A percentile compares a stretch with the other conserved stretches of the same genome.
Evolutionary conservation across 2,888 invertebrate species (phyloP).

Genomic region (Drosophila glabriapex): DNA sequence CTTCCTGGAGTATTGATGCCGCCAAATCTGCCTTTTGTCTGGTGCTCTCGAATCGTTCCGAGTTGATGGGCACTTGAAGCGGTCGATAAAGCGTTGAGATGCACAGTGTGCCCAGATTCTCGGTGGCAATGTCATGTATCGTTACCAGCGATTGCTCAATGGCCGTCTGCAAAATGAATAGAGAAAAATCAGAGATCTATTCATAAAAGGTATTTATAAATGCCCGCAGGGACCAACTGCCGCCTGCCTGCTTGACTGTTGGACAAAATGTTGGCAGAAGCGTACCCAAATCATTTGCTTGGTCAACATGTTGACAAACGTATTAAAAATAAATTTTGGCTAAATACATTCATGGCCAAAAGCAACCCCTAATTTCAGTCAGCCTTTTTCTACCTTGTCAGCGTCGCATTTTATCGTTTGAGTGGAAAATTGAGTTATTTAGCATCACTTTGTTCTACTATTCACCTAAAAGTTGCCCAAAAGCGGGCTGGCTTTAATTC

Average conservation of each 20-base stretch:
- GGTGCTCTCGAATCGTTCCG: slow-evolving; percentile 90
- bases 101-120: slow-evolving; percentile 90
- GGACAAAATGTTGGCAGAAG: slow-evolving; percentile 18
- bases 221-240: slow-evolving; percentile 1
- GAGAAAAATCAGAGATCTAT: slow-evolving; percentile 9
- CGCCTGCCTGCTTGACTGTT: not conserved
- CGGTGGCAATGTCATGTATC: slow-evolving; percentile 91
- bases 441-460: slow-evolving; percentile 49
- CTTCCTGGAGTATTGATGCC: slow-evolving; percentile 90
- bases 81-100: slow-evolving; percentile 90
- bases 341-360: slow-evolving; percentile 54
- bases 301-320: slow-evolving; percentile 62
- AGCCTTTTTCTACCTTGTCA: slow-evolving; percentile 15
- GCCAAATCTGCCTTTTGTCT: slow-evolving; percentile 93
- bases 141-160: slow-evolving; percentile 90
- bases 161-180: slow-evolving; percentile 75
- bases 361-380: slow-evolving; percentile 10
- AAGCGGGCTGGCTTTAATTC: slow-evolving; percentile 35
- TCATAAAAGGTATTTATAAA: slow-evolving; percentile 46
- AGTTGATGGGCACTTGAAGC: slow-evolving; percentile 89
- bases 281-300: slow-evolving; percentile 55
- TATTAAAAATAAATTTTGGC: slow-evolving; percentile 70
- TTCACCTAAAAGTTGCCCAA: slow-evolving; percentile 41
- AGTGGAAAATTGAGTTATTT: slow-evolving; percentile 81
- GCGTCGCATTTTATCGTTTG: slow-evolving; percentile 72